Conservation (phyloP, 1,140 invertebrate genomes). For the Oedothorax gibbosus region DNA sequence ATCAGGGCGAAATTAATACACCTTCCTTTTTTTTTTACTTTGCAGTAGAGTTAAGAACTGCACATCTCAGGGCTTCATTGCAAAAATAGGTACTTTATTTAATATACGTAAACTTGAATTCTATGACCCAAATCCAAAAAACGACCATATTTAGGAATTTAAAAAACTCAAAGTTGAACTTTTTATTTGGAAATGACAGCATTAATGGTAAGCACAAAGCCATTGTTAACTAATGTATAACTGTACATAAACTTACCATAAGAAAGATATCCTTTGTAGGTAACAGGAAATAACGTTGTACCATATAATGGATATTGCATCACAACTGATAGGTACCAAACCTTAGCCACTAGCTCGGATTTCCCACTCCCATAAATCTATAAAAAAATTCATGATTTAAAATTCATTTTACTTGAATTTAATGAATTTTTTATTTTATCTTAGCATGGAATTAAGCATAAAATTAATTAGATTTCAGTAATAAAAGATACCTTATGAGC, state of each 20-base stretch:
- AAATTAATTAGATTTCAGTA: background rate
- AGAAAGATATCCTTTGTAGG: slow-evolving; percentile 91
- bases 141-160: no score
- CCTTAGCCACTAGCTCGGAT: slow-evolving; percentile 90
- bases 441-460: no score
- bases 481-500: slow-evolving; percentile 67
- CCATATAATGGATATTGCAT: slow-evolving; percentile 98
- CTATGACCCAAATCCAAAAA: no score
- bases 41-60: no score
- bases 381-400: slow-evolving; percentile 57
- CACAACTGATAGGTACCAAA: slow-evolving; percentile 93
- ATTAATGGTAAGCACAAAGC: no score
- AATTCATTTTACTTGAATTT: background rate
- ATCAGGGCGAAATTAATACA: no score
- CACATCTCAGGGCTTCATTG: background rate
- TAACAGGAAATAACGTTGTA: slow-evolving; percentile 91
- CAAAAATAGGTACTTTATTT: no score
- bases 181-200: no score
- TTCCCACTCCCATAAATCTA: slow-evolving; percentile 90
- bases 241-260: slow-evolving; percentile 74
- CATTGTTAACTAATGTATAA: background rate
- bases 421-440: no score
- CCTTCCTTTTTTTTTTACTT: no score
- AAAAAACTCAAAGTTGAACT: no score
- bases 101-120: no score